Conservation (phyloP, 2,888 invertebrate species). For the Creontiades dilutus region DNA sequence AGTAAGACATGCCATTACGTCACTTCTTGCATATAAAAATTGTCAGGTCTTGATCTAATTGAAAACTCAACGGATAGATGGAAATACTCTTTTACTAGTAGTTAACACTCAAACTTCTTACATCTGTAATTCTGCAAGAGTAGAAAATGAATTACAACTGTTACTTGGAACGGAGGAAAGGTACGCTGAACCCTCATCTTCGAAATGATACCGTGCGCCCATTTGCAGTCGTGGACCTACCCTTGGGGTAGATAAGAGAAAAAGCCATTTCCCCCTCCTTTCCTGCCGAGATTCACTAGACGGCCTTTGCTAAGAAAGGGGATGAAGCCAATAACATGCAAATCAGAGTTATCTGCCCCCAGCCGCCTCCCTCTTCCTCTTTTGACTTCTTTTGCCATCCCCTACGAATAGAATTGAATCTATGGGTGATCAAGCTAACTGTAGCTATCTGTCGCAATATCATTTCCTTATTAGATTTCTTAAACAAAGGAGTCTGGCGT, state of each 20-base stretch:
- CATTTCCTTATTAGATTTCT: background rate
- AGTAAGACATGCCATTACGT: too few species aligned
- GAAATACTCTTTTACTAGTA: too few species aligned
- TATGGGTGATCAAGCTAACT: background rate
- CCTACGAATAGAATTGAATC: background rate
- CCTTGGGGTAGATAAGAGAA: conserved; percentile 16
- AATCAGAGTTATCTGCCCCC: conserved; percentile 26
- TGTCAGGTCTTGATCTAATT: too few species aligned
- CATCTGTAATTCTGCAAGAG: too few species aligned
- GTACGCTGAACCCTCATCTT: conserved; percentile 12
- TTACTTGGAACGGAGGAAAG: background rate
- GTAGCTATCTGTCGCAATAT: background rate
- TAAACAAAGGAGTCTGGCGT: background rate
- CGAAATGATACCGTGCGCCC: background rate
- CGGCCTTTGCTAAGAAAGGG: background rate
- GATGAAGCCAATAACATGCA: conserved; percentile 42
- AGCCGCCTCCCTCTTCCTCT: background rate
- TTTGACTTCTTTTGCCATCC: background rate
- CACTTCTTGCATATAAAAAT: too few species aligned
- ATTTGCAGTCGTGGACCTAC: conserved; percentile 26
- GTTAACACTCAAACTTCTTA: too few species aligned
- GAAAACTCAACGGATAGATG: too few species aligned
- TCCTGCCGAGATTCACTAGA: background rate
- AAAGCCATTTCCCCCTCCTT: background rate
- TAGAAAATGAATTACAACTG: background rate